Base-by-base conservation (phyloP, 2,888 invertebrate genomes). In the Tryphoninae sp. region DNA sequence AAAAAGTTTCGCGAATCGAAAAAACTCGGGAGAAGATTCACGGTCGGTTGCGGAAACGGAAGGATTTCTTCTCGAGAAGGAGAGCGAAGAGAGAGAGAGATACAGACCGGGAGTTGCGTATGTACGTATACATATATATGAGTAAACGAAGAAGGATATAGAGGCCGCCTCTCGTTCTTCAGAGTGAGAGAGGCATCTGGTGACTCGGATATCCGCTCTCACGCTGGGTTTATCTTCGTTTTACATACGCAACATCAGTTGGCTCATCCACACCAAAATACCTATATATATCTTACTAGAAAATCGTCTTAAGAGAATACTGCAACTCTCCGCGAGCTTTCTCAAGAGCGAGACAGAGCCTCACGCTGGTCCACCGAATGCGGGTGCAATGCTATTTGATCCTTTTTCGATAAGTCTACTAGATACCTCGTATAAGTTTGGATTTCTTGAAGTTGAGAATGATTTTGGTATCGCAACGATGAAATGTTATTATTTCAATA, bases 281-380 rank as follows among this genome's bases (percentile, higher is more conserved):
- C 65, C 9, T 45, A 45, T 45, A 45, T 45, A 13, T 45, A 45
- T 45, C 13, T 11, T 45, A 19, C 84, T 81, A 83, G 87, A 88
- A 86, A 88, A 89, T 88, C 87, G 87, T 88, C 87, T 88, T 87
- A 86, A 82, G 81, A 81, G 83, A 81, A 78, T 82, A 80, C 82
- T 75, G 81, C 84, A 73, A 68, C 77, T 81, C 69, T 82, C 71
- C 79, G 74, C 40, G 81, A 58, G 81, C 59, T 81, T 65, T 74
- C 58, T 19, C 58, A 45, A 68, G 67, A 75, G 64, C 51, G 42
- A 45, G 40, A 55, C 61, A 69, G 45, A 45, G 45, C 45, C 45
- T 13, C 45, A 45, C 13, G 45, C 11, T 67, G 72, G 67, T 45
- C 67, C 64, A 78, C 75, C 53, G 71, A 65, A 79, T 71, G 26